Evolutionary conservation across 35 echinoderm and acorn worm species (phyloP).

Genomic region (Holothuria glaberrima): DNA sequence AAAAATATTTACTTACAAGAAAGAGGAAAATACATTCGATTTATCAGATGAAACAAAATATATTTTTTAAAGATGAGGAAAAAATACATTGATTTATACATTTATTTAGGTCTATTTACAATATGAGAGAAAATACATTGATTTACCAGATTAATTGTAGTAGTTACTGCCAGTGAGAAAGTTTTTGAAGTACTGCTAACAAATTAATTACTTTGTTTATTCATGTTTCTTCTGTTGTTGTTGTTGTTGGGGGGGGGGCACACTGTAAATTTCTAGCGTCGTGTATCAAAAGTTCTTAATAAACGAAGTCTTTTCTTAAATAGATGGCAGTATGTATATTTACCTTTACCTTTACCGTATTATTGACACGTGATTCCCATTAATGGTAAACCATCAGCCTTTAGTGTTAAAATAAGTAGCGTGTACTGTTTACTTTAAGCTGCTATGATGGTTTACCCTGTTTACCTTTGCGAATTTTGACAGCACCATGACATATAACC

Average conservation of each 20-base stretch:
- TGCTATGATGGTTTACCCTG: too few species aligned
- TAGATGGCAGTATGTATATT: slow-evolving; percentile 19
- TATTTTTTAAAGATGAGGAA: background rate
- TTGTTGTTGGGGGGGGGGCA: background rate
- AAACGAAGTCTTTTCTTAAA: slow-evolving; percentile 10
- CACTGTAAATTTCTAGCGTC: slow-evolving; percentile 14
- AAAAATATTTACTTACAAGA: too few species aligned
- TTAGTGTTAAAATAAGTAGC: background rate
- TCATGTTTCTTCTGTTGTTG: background rate
- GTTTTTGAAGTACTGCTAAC: background rate
- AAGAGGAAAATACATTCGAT: background rate
- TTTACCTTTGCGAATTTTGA: background rate
- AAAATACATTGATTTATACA: background rate
- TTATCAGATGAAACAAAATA: background rate
- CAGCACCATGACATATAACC: background rate
- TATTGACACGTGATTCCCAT: too few species aligned
- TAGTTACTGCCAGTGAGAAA: background rate
- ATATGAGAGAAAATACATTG: background rate
- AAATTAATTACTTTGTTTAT: background rate
- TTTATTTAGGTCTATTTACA: too few species aligned
- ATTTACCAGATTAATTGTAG: background rate
- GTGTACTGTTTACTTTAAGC: background rate
- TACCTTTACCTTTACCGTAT: background rate
- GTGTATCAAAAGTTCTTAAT: background rate
- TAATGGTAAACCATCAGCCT: too few species aligned